Evolutionary conservation across 2,888 invertebrate species (phyloP), one percentile per base, ranked within the genome.

Genomic region (Idaea dimidiata): DNA sequence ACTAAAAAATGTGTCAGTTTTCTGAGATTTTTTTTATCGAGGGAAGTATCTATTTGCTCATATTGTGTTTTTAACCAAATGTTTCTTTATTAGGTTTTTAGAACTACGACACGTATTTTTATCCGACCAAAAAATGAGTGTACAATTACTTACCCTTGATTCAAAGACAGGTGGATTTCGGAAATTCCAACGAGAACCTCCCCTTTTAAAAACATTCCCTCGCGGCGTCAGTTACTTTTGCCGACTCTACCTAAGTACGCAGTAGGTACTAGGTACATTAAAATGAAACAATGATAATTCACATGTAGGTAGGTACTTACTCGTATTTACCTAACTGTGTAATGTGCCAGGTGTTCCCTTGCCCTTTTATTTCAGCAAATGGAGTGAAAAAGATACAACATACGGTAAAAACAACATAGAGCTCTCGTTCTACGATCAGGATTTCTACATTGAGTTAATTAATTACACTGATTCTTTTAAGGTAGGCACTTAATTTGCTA

Each of bases 341-440:
- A 43, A 43, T 43, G 43, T 43, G 14, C 43, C 43, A 43, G 43
- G 43, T 43, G 43, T 43, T 14, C 8, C 43, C 3, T 43, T 43
- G 53, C 57, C 18, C 53, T 62, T 17, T 17, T 24, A 18, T 31
- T 81, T 16, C 68, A 89, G 92, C 54, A 80, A 84, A 76, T 86
- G 88, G 88, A 77, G 69, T 61, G 73, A 76, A 66, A 71, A 66
- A 43, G 64, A 66, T 24, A 65, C 72, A 60, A 64, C 64, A 58
- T 87, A 86, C 72, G 64, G 67, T 3, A 86, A 82, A 76, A 85
- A 72, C 58, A 90, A 85, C 70, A 83, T 90, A 59, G 84, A 91
- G 61, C 79, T 92, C 17, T 85, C 91, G 0, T 79, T 88, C 24
- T 84, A 88, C 68, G 91, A 93, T 65, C 82, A 82, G 54, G 89